These are phyloP conservation scores for Pongo pygmaeus DNA, from an alignment of 2,113 vertebrate genomes.

Conservation along the genomic window DNA sequence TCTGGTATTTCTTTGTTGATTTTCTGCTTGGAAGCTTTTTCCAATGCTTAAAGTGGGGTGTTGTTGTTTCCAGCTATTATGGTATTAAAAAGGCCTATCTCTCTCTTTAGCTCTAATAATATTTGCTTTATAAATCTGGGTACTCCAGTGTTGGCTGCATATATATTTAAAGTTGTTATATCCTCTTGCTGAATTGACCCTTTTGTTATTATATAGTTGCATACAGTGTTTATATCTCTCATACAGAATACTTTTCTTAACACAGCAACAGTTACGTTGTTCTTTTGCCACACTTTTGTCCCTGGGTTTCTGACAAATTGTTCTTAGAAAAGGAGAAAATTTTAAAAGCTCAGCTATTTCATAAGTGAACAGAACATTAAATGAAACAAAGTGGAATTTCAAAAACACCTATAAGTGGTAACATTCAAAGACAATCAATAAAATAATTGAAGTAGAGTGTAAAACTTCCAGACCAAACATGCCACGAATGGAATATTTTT, in stretches of 20 bases:
- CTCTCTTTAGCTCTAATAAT: no score
- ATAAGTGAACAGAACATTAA: conserved; percentile 25
- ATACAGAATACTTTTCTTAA: not conserved
- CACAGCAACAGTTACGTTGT: not conserved
- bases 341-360: not conserved
- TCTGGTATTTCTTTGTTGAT: no score
- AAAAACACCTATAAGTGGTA: not conserved
- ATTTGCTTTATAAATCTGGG: no score
- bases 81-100: no score
- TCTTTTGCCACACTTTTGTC: not conserved
- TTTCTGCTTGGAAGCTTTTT: no score
- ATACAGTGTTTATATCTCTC: not conserved
- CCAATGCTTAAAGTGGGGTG: no score
- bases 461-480: conserved; percentile 15
- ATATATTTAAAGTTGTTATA: no score
- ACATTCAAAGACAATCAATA: not conserved
- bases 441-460: not conserved
- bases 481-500: not conserved
- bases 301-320: not conserved
- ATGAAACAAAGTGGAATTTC: conserved; percentile 22
- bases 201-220: not conserved
- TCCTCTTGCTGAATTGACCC: no score
- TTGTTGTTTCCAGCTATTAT: no score
- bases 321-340: conserved; percentile 1
- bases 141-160: no score